phyloP scores from a whole-genome alignment of 2,888 invertebrate species.

The Quadroppia sp. region DNA sequence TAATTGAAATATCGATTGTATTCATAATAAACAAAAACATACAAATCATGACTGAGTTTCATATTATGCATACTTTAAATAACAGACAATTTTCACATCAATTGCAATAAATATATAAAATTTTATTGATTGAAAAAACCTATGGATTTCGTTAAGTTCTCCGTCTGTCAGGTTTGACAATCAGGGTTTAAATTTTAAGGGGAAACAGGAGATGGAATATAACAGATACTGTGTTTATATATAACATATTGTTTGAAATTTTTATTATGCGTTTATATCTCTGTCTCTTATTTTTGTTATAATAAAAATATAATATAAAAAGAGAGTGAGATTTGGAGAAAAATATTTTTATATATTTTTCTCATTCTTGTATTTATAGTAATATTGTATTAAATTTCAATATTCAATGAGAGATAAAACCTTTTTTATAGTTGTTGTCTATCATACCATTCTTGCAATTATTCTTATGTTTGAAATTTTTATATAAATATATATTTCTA shows the following conservation, averaged over 20 bases:
- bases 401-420: slow-evolving; percentile 5
- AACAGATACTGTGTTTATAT: too few relatives aligned
- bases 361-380: neutral
- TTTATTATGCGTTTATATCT: slow-evolving; percentile 22
- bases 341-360: neutral
- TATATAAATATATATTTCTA: neutral
- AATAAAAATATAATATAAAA: neutral
- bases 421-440: slow-evolving; percentile 20
- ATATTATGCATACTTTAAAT: slow-evolving; percentile 28
- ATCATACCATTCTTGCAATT: slow-evolving; percentile 2
- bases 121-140: slow-evolving; percentile 28
- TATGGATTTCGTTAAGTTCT: slow-evolving; percentile 19
- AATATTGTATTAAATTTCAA: neutral
- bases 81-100: neutral
- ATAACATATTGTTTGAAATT: too few relatives aligned
- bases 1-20: slow-evolving; percentile 28
- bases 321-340: neutral
- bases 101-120: neutral
- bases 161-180: slow-evolving; percentile 17
- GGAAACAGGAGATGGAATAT: neutral
- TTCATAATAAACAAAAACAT: slow-evolving; percentile 20
- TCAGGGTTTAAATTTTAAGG: slow-evolving; percentile 24
- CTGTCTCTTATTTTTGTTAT: neutral
- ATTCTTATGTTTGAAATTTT: neutral
- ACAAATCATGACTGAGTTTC: slow-evolving; percentile 5